Conservation (phyloP, 2,888 invertebrate genomes). For the Caenorhabditis wallacei region DNA sequence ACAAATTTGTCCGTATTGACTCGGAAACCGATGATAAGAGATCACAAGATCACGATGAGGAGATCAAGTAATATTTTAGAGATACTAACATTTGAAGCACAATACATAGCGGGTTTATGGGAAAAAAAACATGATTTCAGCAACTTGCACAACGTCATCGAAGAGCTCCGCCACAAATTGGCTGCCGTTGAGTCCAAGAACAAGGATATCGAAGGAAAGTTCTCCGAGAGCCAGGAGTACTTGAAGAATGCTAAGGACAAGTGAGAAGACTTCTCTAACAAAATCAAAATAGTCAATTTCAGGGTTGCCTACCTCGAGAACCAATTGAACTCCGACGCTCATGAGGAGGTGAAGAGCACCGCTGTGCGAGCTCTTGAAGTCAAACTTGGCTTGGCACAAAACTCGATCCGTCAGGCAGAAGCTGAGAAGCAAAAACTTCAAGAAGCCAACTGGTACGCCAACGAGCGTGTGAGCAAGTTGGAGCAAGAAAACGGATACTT, state of each 20-base stretch:
- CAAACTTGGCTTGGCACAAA: constrained; percentile 65
- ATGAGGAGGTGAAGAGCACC: constrained; percentile 57
- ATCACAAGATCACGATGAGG: constrained; percentile 70
- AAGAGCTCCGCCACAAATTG: constrained; percentile 68
- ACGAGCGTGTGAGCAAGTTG: constrained; percentile 68
- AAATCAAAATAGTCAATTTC: too few species aligned
- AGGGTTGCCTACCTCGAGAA: constrained; percentile 64
- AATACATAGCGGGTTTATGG: neutral
- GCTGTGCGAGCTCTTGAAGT: constrained; percentile 65
- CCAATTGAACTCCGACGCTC: constrained; percentile 56
- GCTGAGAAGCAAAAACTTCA: constrained; percentile 70
- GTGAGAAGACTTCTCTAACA: too few species aligned
- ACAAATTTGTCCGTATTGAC: constrained; percentile 50
- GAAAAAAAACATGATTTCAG: constrained; percentile 29
- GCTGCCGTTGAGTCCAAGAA: constrained; percentile 51
- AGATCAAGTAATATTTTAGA: constrained; percentile 64
- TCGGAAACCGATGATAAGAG: constrained; percentile 50
- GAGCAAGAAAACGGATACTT: constrained; percentile 71
- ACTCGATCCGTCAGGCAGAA: constrained; percentile 60
- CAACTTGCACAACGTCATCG: constrained; percentile 72
- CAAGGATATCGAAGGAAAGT: constrained; percentile 54
- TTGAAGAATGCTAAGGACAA: constrained; percentile 73
- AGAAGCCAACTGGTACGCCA: constrained; percentile 71
- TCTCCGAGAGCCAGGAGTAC: constrained; percentile 67
- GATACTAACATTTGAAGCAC: neutral